phyloP scores from a whole-genome alignment of 2,113 vertebrate genomes.

The Hydrolagus affinis region DNA sequence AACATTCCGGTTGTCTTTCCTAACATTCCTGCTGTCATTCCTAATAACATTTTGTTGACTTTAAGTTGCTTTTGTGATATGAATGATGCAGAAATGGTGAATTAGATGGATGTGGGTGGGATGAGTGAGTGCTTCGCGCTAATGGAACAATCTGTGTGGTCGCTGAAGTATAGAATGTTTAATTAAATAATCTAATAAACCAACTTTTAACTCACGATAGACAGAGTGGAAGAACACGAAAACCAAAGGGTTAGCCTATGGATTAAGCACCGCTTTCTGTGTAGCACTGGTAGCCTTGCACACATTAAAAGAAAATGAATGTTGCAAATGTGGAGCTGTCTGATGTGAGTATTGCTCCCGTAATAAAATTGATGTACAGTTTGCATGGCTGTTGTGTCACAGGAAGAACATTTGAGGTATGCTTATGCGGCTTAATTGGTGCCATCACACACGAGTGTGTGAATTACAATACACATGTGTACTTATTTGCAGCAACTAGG shows the following conservation, averaged over 20 bases:
- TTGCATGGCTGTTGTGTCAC: conserved; percentile 3
- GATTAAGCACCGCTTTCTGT: background rate
- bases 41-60: conserved; percentile 23
- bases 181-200: conserved; percentile 22
- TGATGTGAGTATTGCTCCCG: background rate
- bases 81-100: conserved; percentile 11
- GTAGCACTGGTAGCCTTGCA: background rate
- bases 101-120: background rate
- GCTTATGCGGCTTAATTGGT: conserved; percentile 24
- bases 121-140: background rate
- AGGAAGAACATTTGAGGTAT: conserved; percentile 1
- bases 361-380: conserved; percentile 31
- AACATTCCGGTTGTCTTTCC: conserved; percentile 16
- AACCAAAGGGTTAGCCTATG: background rate
- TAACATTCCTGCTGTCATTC: conserved; percentile 6
- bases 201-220: too few relatives aligned
- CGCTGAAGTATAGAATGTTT: background rate
- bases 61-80: conserved; percentile 8
- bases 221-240: background rate
- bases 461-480: conserved; percentile 32
- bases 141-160: background rate
- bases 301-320: conserved; percentile 12
- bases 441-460: background rate
- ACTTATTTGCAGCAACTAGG: conserved; percentile 14
- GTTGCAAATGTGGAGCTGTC: background rate